Percentiles rank a stretch among this genome's conserved stretches.
Evolutionary conservation across 2,797 vertebrate species (phyloP).

Genomic region (Microchirus variegatus): DNA sequence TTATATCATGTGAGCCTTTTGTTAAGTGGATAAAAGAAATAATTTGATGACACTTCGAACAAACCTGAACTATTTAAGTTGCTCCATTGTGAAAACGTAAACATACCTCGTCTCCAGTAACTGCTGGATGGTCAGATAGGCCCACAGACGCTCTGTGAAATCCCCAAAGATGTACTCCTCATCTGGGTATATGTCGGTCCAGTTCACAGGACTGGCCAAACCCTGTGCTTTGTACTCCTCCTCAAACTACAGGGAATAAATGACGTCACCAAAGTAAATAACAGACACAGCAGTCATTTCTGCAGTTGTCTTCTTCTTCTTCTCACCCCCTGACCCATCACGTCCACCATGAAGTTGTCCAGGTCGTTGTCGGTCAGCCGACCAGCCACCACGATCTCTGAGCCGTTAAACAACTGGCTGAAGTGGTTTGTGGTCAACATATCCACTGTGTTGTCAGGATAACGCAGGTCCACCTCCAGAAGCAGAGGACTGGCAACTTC

Average conservation of each 20-base stretch:
- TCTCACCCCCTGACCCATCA: constrained; percentile 85
- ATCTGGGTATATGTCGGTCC: constrained; percentile 78
- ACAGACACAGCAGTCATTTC: not conserved
- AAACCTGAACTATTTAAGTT: too few species aligned
- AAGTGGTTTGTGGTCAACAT: constrained; percentile 84
- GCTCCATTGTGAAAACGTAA: too few species aligned
- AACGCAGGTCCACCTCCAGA: constrained; percentile 81
- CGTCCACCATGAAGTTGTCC: constrained; percentile 80
- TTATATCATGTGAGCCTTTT: too few species aligned
- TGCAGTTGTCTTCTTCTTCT: too few species aligned
- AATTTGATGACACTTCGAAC: too few species aligned
- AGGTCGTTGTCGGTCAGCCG: constrained; percentile 71
- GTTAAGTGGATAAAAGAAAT: too few species aligned
- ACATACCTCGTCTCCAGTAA: constrained; percentile 83
- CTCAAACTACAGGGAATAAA: constrained; percentile 43
- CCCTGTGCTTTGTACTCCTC: constrained; percentile 73
- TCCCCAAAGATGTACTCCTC: constrained; percentile 89
- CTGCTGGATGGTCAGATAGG: constrained; percentile 91
- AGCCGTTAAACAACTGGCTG: constrained; percentile 85
- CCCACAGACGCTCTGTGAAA: constrained; percentile 93
- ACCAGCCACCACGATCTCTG: constrained; percentile 91
- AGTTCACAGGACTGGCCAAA: constrained; percentile 66
- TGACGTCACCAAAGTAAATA: not conserved
- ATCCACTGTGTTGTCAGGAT: constrained; percentile 78
- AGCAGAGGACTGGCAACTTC: constrained; percentile 89